Evolutionary conservation across 2,888 invertebrate species (phyloP).

Genomic region (Masnerella sp.): DNA sequence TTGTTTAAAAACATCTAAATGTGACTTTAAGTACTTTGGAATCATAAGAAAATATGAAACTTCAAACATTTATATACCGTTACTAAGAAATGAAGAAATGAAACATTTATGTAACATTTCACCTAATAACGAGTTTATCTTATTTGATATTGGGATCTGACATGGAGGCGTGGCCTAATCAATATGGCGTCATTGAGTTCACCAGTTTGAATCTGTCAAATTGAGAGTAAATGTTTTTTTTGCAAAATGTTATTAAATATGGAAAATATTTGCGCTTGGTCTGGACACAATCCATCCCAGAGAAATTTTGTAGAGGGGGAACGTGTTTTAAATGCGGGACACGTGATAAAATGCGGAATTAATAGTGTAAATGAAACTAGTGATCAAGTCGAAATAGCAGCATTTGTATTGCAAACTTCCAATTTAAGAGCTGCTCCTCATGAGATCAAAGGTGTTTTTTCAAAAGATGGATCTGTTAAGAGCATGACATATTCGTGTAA

Average conservation of each 20-base stretch:
- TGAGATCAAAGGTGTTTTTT: not conserved
- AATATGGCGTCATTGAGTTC: conserved; percentile 10
- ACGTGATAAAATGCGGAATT: conserved; percentile 21
- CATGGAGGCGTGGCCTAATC: conserved; percentile 10
- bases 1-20: no score
- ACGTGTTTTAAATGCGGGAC: conserved; percentile 10
- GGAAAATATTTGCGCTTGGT: conserved; percentile 4
- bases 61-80: no score
- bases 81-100: no score
- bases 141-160: conserved; percentile 15
- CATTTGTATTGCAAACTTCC: conserved; percentile 9
- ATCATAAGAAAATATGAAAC: no score
- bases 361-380: not conserved
- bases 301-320: conserved; percentile 13
- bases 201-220: no score
- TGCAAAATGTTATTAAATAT: conserved; percentile 8
- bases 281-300: not conserved
- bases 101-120: not conserved
- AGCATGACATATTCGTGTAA: conserved; percentile 11
- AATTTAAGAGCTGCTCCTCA: conserved; percentile 9
- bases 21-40: no score
- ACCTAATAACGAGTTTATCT: no score
- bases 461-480: not conserved
- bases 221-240: no score
- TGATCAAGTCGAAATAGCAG: not conserved